Evolutionary conservation across 1,140 invertebrate species (phyloP).

Genomic region (Tetragonula clypearis): DNA sequence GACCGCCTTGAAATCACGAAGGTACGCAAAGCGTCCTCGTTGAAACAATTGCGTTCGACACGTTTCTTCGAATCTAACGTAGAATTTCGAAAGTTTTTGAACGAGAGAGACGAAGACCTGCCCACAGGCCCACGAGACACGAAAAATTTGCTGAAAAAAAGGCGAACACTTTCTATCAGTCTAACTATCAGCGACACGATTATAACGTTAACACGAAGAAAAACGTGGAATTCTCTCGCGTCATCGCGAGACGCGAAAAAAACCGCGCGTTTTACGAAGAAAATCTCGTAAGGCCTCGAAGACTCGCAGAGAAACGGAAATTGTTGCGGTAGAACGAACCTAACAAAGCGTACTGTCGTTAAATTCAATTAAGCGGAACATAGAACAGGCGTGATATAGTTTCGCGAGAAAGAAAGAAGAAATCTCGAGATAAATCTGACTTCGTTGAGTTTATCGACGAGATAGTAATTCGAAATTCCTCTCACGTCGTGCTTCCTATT

Average conservation of each 20-base stretch:
- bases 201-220: not conserved
- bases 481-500: constrained; percentile 54
- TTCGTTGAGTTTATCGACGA: constrained; percentile 19
- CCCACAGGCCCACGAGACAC: not conserved
- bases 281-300: not conserved
- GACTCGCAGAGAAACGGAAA: not conserved
- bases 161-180: not conserved
- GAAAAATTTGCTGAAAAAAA: not conserved
- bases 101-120: no score
- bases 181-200: not conserved
- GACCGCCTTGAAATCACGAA: not conserved
- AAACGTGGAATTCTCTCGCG: not conserved
- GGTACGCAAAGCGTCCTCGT: not conserved
- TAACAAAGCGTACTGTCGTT: constrained; percentile 5
- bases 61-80: no score
- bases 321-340: not conserved
- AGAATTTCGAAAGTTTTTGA: not conserved
- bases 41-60: not conserved
- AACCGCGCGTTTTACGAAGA: not conserved
- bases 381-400: not conserved
- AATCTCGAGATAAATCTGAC: constrained; percentile 45
- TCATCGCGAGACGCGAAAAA: no score
- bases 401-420: constrained; percentile 24
- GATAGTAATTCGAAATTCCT: constrained; percentile 63
- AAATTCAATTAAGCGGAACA: constrained; percentile 47